Percentiles rank a stretch among this genome's conserved stretches.
These are phyloP conservation scores for Dinoponera quadriceps DNA, from an alignment of 1,140 invertebrate genomes.

Conservation along the genomic window DNA sequence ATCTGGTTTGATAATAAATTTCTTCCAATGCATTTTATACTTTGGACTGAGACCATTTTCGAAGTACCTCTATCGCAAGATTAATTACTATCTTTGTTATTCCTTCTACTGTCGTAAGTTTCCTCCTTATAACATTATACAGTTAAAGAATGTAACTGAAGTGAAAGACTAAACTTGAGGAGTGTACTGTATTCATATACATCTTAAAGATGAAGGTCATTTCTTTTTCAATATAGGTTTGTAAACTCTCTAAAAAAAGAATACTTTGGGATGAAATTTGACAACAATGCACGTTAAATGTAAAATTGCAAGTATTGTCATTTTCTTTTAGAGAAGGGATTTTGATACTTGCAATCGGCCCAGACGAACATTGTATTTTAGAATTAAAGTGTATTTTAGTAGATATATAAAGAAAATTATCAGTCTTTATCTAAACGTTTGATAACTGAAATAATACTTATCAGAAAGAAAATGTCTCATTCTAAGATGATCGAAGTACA, in stretches of 20 bases:
- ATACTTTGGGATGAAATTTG: no score
- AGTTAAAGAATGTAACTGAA: no score
- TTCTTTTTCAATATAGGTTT: constrained; percentile 31
- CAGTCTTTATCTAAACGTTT: no score
- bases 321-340: neutral
- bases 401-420: no score
- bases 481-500: no score
- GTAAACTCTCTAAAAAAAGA: neutral
- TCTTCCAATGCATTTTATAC: constrained; percentile 92
- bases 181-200: constrained; percentile 6
- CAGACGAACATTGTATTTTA: no score
- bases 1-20: constrained; percentile 95
- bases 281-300: constrained; percentile 26
- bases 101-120: constrained; percentile 96
- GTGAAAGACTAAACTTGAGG: no score
- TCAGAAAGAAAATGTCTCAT: no score
- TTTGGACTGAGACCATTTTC: constrained; percentile 91
- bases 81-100: constrained; percentile 97
- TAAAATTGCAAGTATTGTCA: neutral
- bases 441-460: no score
- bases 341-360: no score
- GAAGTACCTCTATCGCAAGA: constrained; percentile 92
- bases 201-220: constrained; percentile 13
- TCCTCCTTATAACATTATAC: constrained; percentile 28
- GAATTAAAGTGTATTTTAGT: no score